These are phyloP conservation scores for Spatulosminthurus flaviceps DNA, from an alignment of 2,888 invertebrate genomes.

Conservation along the genomic window DNA sequence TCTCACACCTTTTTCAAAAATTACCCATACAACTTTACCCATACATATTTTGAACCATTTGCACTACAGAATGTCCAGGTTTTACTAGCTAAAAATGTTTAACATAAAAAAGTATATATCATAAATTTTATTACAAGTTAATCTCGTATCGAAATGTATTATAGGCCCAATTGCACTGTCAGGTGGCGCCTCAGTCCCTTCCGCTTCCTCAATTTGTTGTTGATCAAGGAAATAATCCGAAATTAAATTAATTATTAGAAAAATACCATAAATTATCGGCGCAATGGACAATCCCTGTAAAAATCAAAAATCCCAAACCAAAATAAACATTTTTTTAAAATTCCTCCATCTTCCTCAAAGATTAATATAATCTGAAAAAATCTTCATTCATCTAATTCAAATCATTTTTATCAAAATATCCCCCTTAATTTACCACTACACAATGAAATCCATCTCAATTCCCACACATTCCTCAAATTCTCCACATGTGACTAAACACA, in stretches of 20 bases:
- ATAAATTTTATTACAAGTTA: conserved; percentile 18
- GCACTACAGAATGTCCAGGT: too few species aligned
- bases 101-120: neutral
- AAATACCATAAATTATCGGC: conserved; percentile 32
- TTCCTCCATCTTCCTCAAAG: too few species aligned
- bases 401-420: too few species aligned
- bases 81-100: neutral
- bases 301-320: neutral
- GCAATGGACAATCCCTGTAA: conserved; percentile 25
- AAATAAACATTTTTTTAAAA: neutral
- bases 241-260: conserved; percentile 15
- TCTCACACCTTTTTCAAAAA: too few species aligned
- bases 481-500: too few species aligned
- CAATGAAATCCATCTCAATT: too few species aligned
- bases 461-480: too few species aligned
- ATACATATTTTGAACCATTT: too few species aligned
- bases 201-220: neutral
- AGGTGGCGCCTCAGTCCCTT: neutral
- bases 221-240: conserved; percentile 33
- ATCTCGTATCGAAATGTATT: conserved; percentile 21
- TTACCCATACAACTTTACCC: too few species aligned
- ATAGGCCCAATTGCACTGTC: neutral
- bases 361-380: too few species aligned
- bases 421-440: too few species aligned
- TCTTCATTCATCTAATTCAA: too few species aligned